Conservation (phyloP, 2,797 vertebrate genomes). For the Muraenolepis orangiensis region DNA sequence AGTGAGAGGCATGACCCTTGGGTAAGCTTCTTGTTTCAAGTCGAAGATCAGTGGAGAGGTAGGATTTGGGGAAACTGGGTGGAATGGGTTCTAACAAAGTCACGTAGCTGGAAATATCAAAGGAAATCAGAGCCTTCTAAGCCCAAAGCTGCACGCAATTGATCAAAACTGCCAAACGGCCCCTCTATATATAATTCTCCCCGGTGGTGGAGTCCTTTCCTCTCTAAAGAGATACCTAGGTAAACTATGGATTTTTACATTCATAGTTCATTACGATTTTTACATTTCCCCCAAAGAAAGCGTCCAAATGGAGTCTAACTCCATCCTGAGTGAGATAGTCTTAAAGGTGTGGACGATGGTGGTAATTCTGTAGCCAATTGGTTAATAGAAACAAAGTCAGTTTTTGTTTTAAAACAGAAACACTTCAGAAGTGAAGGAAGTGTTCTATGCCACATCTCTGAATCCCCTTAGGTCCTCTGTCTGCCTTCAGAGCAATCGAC, state of each 20-base stretch:
- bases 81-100: not conserved
- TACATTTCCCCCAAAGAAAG: not conserved
- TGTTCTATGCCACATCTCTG: not conserved
- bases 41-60: not conserved
- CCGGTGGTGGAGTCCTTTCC: not conserved
- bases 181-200: not conserved
- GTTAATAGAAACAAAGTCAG: not conserved
- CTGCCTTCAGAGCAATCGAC: too few relatives aligned
- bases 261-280: too few relatives aligned
- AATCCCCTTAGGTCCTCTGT: too few relatives aligned
- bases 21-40: not conserved
- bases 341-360: not conserved
- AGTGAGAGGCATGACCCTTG: not conserved
- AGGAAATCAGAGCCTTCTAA: not conserved
- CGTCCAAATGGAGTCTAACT: not conserved
- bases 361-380: not conserved
- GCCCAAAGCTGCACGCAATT: not conserved
- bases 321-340: not conserved
- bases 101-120: not conserved
- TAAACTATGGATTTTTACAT: not conserved
- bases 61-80: not conserved
- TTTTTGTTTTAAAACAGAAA: not conserved
- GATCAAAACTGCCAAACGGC: not conserved
- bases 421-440: too few relatives aligned
- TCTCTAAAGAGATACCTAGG: not conserved